phyloP scores from a whole-genome alignment of 2,888 invertebrate species.

The Drosophila cyrtoloma region DNA sequence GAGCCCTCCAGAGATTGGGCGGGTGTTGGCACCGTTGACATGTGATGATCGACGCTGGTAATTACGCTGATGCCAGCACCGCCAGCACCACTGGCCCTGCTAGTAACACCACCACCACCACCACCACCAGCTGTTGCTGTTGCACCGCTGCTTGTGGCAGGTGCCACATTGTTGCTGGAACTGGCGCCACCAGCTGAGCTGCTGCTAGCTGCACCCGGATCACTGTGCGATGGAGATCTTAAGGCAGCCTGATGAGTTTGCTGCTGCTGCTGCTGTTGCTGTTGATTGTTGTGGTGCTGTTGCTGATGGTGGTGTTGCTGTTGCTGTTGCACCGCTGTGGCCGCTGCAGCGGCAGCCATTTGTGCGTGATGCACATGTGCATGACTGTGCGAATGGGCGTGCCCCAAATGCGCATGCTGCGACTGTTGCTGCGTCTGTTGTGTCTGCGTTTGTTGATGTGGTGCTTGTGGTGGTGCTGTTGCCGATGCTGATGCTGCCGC shows the following conservation, averaged over 20 bases:
- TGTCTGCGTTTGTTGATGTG: slow-evolving; percentile 25
- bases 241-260: slow-evolving; percentile 60
- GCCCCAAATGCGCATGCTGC: slow-evolving; percentile 51
- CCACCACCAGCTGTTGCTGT: slow-evolving; percentile 34
- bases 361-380: slow-evolving; percentile 66
- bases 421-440: slow-evolving; percentile 30
- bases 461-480: slow-evolving; percentile 34
- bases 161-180: slow-evolving; percentile 43
- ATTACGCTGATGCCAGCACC: slow-evolving; percentile 55
- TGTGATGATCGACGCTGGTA: slow-evolving; percentile 85
- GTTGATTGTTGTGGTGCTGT: slow-evolving; percentile 37
- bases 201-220: slow-evolving; percentile 61
- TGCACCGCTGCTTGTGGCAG: slow-evolving; percentile 44
- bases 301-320: slow-evolving; percentile 52
- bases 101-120: slow-evolving; percentile 26
- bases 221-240: slow-evolving; percentile 77
- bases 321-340: slow-evolving; percentile 60
- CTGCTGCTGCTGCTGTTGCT: slow-evolving; percentile 58
- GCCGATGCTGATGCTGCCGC: slow-evolving; percentile 37
- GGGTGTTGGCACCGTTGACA: slow-evolving; percentile 84
- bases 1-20: slow-evolving; percentile 85
- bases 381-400: slow-evolving; percentile 43
- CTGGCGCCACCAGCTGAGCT: slow-evolving; percentile 56
- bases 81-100: slow-evolving; percentile 23
- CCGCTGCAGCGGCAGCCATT: slow-evolving; percentile 74